Evolutionary conservation across 2,797 vertebrate species (phyloP).

Genomic region (Bucorvus abyssinicus): DNA sequence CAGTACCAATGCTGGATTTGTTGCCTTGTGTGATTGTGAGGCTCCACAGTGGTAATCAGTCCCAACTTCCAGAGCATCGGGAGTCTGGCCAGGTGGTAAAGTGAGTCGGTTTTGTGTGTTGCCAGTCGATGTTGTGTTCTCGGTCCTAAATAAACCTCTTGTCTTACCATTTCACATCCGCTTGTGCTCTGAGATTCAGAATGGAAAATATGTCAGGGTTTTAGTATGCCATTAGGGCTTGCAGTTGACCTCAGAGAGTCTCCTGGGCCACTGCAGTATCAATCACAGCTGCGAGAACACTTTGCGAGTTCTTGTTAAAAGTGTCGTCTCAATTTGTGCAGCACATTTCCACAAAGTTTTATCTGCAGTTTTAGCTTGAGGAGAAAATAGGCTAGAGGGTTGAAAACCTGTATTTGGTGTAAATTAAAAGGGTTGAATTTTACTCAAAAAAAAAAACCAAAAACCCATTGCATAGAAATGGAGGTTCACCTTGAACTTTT

Average conservation of each 20-base stretch:
- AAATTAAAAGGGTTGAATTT: neutral
- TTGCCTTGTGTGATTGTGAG: neutral
- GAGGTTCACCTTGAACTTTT: neutral
- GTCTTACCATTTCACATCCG: neutral
- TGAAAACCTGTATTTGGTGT: neutral
- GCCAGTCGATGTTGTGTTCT: neutral
- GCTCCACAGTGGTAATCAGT: neutral
- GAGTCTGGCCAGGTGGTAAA: neutral
- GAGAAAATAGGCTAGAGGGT: neutral
- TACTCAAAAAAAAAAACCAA: neutral
- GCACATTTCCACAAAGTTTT: neutral
- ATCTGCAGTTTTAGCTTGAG: neutral
- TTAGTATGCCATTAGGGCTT: neutral
- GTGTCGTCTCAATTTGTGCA: neutral
- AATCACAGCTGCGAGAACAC: neutral
- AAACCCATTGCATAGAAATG: neutral
- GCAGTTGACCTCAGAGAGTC: neutral
- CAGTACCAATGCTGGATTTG: neutral
- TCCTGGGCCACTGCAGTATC: neutral
- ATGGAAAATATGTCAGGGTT: neutral
- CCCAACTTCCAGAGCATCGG: neutral
- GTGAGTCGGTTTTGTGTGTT: neutral
- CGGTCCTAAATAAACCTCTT: neutral
- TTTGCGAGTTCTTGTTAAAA: neutral
- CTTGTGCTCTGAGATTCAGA: neutral